phyloP scores from a whole-genome alignment of 2,113 vertebrate genomes.

The Microtus montanus region DNA sequence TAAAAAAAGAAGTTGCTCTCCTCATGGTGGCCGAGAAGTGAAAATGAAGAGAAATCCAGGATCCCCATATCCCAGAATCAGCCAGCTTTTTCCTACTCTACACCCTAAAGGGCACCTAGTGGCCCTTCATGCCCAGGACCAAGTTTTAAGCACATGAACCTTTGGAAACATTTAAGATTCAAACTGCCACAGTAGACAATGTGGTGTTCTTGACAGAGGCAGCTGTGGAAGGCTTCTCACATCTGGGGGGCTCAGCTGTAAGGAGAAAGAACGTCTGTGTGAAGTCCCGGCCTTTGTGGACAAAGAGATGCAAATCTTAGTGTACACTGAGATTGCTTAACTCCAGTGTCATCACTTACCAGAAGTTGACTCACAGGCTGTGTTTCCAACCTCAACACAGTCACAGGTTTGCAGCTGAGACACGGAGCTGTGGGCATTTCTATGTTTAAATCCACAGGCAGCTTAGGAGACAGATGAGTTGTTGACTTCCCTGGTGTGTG shows the following conservation, averaged over 20 bases:
- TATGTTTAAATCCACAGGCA: neutral
- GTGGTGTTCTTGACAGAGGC: neutral
- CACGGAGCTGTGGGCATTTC: neutral
- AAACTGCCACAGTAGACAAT: neutral
- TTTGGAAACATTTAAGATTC: neutral
- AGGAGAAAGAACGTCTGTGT: neutral
- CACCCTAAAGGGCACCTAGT: neutral
- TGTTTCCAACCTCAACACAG: constrained; percentile 13
- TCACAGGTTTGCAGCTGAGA: neutral
- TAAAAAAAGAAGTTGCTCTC: neutral
- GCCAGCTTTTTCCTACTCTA: neutral
- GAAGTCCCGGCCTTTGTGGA: neutral
- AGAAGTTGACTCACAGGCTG: neutral
- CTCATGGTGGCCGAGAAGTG: neutral
- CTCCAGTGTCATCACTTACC: neutral
- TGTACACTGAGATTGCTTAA: neutral
- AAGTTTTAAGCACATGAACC: neutral
- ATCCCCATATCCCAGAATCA: neutral
- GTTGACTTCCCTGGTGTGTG: neutral
- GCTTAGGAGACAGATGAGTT: neutral
- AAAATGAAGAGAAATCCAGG: neutral
- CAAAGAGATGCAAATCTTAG: neutral
- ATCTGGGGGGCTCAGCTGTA: neutral
- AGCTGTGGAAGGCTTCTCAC: neutral
- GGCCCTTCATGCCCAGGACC: neutral